Evolutionary conservation across 2,113 vertebrate species (phyloP).

Genomic region (Ammospiza caudacuta): DNA sequence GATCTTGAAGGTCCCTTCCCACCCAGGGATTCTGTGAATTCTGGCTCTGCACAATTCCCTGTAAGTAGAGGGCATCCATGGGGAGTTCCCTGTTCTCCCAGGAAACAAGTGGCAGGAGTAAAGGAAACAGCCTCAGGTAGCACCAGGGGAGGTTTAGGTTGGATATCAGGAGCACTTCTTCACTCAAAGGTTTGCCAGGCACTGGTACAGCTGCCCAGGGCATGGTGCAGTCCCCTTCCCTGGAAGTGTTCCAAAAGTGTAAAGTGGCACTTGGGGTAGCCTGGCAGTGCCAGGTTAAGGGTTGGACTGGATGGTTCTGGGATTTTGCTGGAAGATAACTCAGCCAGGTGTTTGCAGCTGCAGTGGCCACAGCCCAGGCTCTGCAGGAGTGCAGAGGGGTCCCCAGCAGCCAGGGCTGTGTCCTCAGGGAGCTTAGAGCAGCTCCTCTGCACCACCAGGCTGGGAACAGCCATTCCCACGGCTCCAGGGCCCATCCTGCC

Average conservation of each 20-base stretch:
- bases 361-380: neutral
- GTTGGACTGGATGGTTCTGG: too few relatives aligned
- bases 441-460: neutral
- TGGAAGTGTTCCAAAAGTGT: neutral
- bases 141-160: neutral
- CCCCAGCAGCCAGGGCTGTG: neutral
- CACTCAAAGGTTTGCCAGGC: neutral
- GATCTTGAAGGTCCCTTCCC: neutral
- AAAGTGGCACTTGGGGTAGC: accelerated
- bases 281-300: neutral
- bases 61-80: neutral
- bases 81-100: neutral
- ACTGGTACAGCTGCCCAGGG: neutral
- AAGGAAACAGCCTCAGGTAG: neutral
- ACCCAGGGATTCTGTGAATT: neutral
- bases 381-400: neutral
- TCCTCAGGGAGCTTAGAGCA: neutral
- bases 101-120: neutral
- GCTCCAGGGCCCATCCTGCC: conserved; percentile 49
- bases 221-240: neutral
- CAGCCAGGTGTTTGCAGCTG: neutral
- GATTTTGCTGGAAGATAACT: neutral
- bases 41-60: neutral
- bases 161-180: neutral
- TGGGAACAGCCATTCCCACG: conserved; percentile 35